Evolutionary conservation across 2,797 vertebrate species (phyloP).

Genomic region (Squalus acanthias): DNA sequence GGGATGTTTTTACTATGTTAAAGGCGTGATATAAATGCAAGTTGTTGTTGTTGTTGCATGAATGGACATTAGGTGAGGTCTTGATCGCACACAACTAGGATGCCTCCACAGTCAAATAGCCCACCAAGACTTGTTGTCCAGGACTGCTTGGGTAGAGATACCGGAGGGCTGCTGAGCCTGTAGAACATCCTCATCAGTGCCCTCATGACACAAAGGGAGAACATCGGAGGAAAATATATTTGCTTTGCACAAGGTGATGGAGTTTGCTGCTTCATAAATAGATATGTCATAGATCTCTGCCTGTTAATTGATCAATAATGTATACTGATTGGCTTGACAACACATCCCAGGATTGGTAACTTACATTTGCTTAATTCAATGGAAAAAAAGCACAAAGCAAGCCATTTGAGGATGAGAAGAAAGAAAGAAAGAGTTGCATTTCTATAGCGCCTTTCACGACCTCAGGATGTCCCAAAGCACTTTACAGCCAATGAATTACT

Average conservation of each 20-base stretch:
- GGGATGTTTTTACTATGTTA: not conserved
- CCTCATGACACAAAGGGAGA: not conserved
- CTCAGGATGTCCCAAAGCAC: too few species aligned
- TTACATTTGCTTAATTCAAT: not conserved
- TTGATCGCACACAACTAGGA: not conserved
- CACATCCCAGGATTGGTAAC: not conserved
- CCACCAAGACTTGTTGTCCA: not conserved
- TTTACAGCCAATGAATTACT: too few species aligned
- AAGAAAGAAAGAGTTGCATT: not conserved
- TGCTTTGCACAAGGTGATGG: not conserved
- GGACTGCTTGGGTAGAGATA: not conserved
- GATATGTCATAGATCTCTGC: too few species aligned
- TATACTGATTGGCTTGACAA: not conserved
- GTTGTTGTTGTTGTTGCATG: not conserved
- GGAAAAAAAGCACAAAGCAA: not conserved
- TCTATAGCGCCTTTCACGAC: too few species aligned
- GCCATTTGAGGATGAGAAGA: not conserved
- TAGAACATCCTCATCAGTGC: not conserved
- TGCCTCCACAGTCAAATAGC: not conserved
- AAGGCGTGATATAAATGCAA: not conserved
- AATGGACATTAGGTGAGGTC: not conserved
- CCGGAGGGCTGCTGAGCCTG: not conserved
- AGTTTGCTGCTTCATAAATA: not conserved
- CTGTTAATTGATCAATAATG: not conserved
- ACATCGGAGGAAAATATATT: not conserved